Base-by-base conservation (phyloP, 2,113 vertebrate species). In the Cheilinus undulatus region DNA sequence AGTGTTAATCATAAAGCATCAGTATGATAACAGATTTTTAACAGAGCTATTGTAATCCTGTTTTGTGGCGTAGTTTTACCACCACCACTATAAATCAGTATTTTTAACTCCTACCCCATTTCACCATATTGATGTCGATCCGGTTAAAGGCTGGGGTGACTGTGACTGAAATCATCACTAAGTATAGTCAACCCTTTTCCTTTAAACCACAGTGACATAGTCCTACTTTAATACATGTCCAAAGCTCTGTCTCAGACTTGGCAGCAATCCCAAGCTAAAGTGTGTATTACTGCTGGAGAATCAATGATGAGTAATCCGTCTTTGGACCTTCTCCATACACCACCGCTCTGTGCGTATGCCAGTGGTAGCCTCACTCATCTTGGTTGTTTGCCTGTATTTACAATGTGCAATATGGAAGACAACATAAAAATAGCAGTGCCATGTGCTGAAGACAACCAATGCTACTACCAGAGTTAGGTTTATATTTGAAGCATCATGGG, bases 251-350 rank as follows among this genome's bases (percentile, higher is more conserved):
- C 58, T 43, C 49, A 7, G 61, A 77, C 36, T 40, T 83, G 82
- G 72, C 86, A 69, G 28, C 30, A 50, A 28, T 73, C 52, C 73
- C 20, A 32, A 64, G 46, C 32, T 69, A 51, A 63, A 63, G 56
- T 69, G 73, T 40, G 50, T 73, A 65, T 82, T 86, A 56, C 65
- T 63, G 49, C 22, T 3, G 4, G 3, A 61, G 62, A 80, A 76
- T 72, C 74, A 28, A 20, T 56, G 57, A 71, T 53, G 74, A 83
- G 38, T 70, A 36, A 70, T 84, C 56, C 1, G 17, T 62, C 28
- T 64, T 42, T 69, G 8, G 65, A 60, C 46, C 48, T 11, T 74
- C 24, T 40, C 14, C 52, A 58, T 30, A 52, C 22, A 34, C 72
- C 17, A 38, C 34, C 52, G 2, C 42, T 56, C 43, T 57, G 50